Percentiles rank a stretch among this genome's conserved stretches.
These are phyloP conservation scores for Balearica regulorum DNA, from an alignment of 2,797 vertebrate genomes.

Conservation along the genomic window DNA sequence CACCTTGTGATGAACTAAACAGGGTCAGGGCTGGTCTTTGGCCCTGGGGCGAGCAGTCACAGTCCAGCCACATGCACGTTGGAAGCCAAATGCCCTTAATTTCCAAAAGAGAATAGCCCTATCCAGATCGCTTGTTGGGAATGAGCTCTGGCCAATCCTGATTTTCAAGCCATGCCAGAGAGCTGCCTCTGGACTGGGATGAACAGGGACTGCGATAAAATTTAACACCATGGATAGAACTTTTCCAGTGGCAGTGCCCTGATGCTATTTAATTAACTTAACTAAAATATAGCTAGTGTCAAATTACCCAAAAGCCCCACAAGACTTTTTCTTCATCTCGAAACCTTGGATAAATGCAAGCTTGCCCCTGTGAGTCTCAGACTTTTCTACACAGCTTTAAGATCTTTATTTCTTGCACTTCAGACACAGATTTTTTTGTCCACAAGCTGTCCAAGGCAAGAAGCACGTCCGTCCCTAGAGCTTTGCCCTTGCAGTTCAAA, in stretches of 20 bases:
- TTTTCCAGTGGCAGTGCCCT: neutral
- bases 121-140: neutral
- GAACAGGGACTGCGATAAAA: neutral
- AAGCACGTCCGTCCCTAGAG: neutral
- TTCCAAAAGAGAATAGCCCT: neutral
- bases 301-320: neutral
- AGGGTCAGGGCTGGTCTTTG: neutral
- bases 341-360: neutral
- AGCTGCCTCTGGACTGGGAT: neutral
- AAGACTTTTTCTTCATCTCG: neutral
- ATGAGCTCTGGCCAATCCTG: neutral
- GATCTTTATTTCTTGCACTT: neutral
- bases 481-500: neutral
- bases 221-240: neutral
- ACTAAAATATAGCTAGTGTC: neutral
- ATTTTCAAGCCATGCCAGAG: neutral
- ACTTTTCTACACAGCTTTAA: neutral
- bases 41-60: neutral
- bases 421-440: neutral
- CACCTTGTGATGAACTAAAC: neutral
- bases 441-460: neutral
- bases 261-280: neutral
- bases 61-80: accelerated
- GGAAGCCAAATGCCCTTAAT: neutral
- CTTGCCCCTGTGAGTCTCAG: neutral